A percentile compares a stretch with the other conserved stretches of the same genome.
These are phyloP conservation scores for Zootermopsis nevadensis DNA, from an alignment of 2,888 invertebrate genomes.

Conservation along the genomic window DNA sequence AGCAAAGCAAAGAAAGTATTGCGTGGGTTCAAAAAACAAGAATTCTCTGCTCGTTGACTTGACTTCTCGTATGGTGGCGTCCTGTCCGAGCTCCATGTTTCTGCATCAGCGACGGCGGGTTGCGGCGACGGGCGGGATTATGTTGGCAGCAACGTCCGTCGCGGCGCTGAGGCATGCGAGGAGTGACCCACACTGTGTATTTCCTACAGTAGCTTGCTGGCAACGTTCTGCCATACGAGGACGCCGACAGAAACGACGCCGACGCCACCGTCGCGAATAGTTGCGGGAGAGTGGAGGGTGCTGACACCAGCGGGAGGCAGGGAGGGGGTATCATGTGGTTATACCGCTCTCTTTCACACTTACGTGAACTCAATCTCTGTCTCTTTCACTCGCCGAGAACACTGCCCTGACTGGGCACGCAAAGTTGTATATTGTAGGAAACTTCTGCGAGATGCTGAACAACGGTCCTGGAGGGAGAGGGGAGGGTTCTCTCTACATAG, in stretches of 20 bases:
- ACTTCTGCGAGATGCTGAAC: not conserved
- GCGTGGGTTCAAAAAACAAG: conserved; percentile 31
- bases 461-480: not conserved
- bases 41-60: not conserved
- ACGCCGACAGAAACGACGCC: conserved; percentile 22
- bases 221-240: conserved; percentile 18
- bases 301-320: not conserved
- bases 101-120: conserved; percentile 49
- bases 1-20: conserved; percentile 7
- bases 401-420: not conserved
- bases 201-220: conserved; percentile 21
- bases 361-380: not conserved
- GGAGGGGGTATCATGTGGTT: not conserved
- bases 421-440: not conserved
- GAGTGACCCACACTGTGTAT: not conserved
- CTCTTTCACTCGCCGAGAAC: conserved; percentile 3
- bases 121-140: conserved; percentile 55
- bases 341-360: not conserved
- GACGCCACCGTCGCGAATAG: conserved; percentile 21
- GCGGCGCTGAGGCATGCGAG: conserved; percentile 58
- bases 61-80: conserved; percentile 3
- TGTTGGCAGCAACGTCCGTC: conserved; percentile 45
- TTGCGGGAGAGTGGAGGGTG: conserved; percentile 2
- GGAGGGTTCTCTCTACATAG: conserved; percentile 30
- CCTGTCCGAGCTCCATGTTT: not conserved